A percentile compares a stretch with the other conserved stretches of the same genome.
These are phyloP conservation scores for Philotrypesis tridentata DNA, from an alignment of 1,140 invertebrate species.

Conservation along the genomic window DNA sequence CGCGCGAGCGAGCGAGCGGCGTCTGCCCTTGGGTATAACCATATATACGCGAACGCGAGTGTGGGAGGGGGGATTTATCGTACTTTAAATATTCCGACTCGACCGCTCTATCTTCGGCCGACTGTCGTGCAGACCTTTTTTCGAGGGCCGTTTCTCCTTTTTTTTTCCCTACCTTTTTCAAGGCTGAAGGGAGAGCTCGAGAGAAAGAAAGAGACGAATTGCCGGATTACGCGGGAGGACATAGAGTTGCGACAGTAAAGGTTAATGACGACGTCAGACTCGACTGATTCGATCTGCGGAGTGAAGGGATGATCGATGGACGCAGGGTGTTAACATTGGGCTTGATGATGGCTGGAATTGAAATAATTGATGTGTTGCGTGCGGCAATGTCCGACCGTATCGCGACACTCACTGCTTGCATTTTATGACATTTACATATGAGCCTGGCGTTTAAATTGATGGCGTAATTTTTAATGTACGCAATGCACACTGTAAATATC, in stretches of 20 bases:
- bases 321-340: no score
- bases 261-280: not conserved
- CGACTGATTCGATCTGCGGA: not conserved
- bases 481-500: no score
- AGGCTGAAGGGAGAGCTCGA: not conserved
- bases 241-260: not conserved
- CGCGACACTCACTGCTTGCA: no score
- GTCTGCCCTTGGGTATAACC: slow-evolving; percentile 49
- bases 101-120: not conserved
- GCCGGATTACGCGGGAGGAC: not conserved
- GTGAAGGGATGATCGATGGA: no score
- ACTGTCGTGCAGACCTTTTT: not conserved
- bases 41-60: not conserved
- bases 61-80: slow-evolving; percentile 18
- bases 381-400: no score
- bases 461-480: no score
- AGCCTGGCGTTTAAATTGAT: no score
- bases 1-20: not conserved
- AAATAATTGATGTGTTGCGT: no score
- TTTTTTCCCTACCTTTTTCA: not conserved
- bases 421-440: no score
- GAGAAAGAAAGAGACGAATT: slow-evolving; percentile 7
- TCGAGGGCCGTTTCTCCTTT: not conserved
- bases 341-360: no score
- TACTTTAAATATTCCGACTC: slow-evolving; percentile 29